phyloP scores from a whole-genome alignment of 2,113 vertebrate genomes.

The Dromas ardeola region DNA sequence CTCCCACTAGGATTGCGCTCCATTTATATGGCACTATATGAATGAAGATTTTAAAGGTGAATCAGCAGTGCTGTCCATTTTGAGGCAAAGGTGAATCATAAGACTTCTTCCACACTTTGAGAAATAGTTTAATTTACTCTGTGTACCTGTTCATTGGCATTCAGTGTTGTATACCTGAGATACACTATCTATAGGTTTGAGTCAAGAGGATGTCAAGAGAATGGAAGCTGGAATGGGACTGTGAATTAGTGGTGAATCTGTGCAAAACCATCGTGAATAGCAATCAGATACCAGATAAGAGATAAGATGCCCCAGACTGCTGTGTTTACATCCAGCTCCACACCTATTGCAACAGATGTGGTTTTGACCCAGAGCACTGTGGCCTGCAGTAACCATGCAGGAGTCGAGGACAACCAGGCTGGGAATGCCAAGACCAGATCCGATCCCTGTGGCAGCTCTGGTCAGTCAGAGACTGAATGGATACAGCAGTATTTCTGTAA shows the following conservation, averaged over 20 bases:
- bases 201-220: not conserved
- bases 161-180: not conserved
- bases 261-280: not conserved
- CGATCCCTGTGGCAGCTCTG: not conserved
- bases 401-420: not conserved
- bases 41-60: not conserved
- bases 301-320: not conserved
- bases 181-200: not conserved
- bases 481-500: not conserved
- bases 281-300: not conserved
- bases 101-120: not conserved
- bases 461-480: not conserved
- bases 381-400: accelerated
- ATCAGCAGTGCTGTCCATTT: not conserved
- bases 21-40: not conserved
- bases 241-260: not conserved
- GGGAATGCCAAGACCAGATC: not conserved
- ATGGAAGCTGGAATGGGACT: not conserved
- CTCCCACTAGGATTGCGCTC: not conserved
- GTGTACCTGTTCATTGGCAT: not conserved
- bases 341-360: not conserved
- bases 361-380: not conserved
- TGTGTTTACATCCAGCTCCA: not conserved
- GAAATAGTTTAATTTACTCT: not conserved
- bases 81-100: not conserved